These are phyloP conservation scores for Camelus dromedarius DNA, from an alignment of 2,113 vertebrate species.

Conservation along the genomic window DNA sequence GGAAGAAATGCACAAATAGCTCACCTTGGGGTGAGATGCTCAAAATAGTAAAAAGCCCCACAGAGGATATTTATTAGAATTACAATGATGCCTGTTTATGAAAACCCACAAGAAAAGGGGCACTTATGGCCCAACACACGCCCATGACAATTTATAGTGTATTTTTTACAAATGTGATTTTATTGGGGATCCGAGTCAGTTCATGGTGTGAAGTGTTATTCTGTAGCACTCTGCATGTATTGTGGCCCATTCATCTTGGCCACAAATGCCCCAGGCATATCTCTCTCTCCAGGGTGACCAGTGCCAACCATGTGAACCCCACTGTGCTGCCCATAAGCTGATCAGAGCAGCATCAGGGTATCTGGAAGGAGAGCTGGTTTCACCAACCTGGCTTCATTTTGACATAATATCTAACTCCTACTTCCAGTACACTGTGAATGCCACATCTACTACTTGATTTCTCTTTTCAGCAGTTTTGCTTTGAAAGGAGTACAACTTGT, in stretches of 20 bases:
- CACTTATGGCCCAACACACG: neutral
- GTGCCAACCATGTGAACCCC: neutral
- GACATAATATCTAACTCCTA: neutral
- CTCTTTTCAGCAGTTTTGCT: neutral
- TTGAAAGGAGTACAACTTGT: neutral
- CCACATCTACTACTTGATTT: neutral
- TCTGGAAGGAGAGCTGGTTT: neutral
- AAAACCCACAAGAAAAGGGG: neutral
- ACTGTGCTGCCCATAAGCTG: neutral
- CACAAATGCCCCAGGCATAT: neutral
- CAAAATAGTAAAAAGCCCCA: neutral
- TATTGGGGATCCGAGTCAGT: neutral
- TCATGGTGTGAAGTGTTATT: neutral
- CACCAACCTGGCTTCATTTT: neutral
- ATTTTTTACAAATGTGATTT: neutral
- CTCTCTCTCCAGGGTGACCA: slow-evolving; percentile 8
- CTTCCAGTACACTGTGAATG: neutral
- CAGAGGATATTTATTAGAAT: neutral
- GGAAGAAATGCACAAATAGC: neutral
- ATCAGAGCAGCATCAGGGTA: neutral
- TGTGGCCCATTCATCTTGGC: neutral
- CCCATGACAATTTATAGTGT: neutral
- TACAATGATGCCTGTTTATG: neutral
- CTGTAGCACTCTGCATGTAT: neutral
- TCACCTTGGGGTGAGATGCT: slow-evolving; percentile 1